Conservation (phyloP, 2,888 invertebrate genomes). For the Ecliptopera silaceata region DNA sequence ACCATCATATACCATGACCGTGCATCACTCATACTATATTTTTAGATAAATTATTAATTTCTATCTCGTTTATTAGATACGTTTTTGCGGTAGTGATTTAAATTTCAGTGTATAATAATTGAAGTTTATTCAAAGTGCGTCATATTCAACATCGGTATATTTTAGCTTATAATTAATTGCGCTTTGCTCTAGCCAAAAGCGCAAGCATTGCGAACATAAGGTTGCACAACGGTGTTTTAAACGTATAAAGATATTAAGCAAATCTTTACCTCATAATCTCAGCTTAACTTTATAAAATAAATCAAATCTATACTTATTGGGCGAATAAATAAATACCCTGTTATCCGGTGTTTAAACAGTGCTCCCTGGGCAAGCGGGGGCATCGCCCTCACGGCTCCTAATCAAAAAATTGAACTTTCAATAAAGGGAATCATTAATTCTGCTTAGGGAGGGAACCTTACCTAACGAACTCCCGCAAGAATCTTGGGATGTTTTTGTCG, state of each 20-base stretch:
- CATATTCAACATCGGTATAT: too few relatives aligned
- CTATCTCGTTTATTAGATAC: too few relatives aligned
- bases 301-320: conserved; percentile 74
- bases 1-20: neutral
- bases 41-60: too few relatives aligned
- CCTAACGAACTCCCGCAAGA: conserved; percentile 74
- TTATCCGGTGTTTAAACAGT: conserved; percentile 80
- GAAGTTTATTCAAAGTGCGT: too few relatives aligned
- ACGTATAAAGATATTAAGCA: conserved; percentile 10
- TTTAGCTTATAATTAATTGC: too few relatives aligned
- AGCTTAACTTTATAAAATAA: conserved; percentile 50
- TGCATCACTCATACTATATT: neutral
- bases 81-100: too few relatives aligned
- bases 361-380: conserved; percentile 41
- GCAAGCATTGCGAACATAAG: too few relatives aligned
- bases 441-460: conserved; percentile 70
- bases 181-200: too few relatives aligned
- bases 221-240: too few relatives aligned
- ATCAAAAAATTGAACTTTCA: conserved; percentile 89
- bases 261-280: conserved; percentile 10
- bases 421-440: conserved; percentile 89
- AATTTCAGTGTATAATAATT: too few relatives aligned
- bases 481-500: conserved; percentile 76
- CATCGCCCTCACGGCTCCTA: conserved; percentile 61
- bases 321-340: conserved; percentile 77